Evolutionary conservation across 2,113 vertebrate genomes (phyloP).

Genomic region (Mus spicilegus): DNA sequence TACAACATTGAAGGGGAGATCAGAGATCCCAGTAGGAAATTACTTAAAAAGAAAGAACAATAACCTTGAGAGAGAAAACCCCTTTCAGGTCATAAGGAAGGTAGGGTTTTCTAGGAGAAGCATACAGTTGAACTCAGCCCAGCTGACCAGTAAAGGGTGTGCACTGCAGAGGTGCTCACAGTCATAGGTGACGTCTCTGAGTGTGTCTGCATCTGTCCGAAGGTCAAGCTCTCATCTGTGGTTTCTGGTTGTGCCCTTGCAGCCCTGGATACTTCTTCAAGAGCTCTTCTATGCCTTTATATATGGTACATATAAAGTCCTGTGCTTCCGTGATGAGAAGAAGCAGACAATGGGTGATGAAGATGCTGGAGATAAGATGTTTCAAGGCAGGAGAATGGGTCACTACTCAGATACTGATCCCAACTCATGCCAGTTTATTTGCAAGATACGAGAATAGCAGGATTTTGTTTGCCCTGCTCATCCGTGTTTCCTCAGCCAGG

Average conservation of each 20-base stretch:
- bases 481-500: background rate
- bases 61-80: background rate
- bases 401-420: background rate
- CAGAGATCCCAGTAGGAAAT: background rate
- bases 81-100: background rate
- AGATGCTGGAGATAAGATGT: background rate
- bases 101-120: background rate
- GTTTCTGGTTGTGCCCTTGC: background rate
- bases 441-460: background rate
- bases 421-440: background rate
- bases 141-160: background rate
- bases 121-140: background rate
- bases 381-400: background rate
- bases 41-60: background rate
- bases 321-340: background rate
- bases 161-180: background rate
- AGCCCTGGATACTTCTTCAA: background rate
- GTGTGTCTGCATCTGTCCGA: background rate
- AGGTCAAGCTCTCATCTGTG: background rate
- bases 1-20: background rate
- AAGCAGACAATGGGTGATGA: background rate
- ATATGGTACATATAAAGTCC: background rate
- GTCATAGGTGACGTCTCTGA: accelerated
- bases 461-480: background rate
- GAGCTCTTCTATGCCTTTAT: background rate